Evolutionary conservation across 2,113 vertebrate species (phyloP), one percentile per base, ranked within the genome.

Genomic region (Labrus mixtus): DNA sequence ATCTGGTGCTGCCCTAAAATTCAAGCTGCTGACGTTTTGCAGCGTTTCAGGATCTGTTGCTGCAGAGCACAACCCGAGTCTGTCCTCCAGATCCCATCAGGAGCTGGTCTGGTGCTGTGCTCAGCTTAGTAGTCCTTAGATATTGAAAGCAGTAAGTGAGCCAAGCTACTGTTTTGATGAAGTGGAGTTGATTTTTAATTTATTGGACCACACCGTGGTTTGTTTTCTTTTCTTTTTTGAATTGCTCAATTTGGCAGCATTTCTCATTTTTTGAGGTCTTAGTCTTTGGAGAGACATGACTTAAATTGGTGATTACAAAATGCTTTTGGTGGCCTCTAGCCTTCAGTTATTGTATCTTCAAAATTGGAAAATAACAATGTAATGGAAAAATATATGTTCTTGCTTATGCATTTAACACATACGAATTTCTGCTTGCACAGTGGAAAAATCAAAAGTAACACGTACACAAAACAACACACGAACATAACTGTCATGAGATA

Each of bases 1-100:
- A 92, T 90, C 90, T 91, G 88, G 63, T 73, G 37, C 37, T 56
- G 73, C 78, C 72, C 45, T 73, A 25, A 53, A 83, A 68, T 68
- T 65, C 73, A 60, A 73, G 66, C 68, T 82, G 64, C 79, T 62
- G 51, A 63, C 46, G 62, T 69, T 87, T 81, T 75, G 39, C 41
- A 37, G 63, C 8, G 0, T 59, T 63, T 74, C 55, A 63, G 63
- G 55, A 36, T 81, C 56, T 22, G 17, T 11, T 23, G 61, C 56
- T 68, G 41, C 48, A 58, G 36, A 36, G 57, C 23, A 66, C 7
- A 70, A 51, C 58, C 37, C 11, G 3, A 10, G 33, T 53, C 12
- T 54, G 41, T 57, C 72, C 68, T 73, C 29, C 63, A 56, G 25
- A 56, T 78, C 46, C 51, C 60, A 11, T 10, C 50, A 20, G 60